Percentiles rank a stretch among this genome's conserved stretches.
phyloP scores from a whole-genome alignment of 2,113 vertebrate species.

The Nanger granti region DNA sequence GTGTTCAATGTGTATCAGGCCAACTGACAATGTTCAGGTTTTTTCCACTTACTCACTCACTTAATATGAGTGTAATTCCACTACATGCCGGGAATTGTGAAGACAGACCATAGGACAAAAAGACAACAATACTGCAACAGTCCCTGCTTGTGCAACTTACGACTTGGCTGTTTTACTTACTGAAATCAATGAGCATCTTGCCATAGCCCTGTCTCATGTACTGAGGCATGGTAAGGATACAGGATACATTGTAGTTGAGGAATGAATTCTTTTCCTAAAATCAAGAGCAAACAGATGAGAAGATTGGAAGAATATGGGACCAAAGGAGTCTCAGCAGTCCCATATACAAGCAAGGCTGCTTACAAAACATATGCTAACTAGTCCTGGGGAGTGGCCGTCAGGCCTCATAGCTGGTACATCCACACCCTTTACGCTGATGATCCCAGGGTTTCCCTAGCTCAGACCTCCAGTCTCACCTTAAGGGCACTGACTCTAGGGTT shows the following conservation, averaged over 20 bases:
- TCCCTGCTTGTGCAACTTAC: not conserved
- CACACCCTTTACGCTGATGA: not conserved
- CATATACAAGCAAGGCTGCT: conserved; percentile 15
- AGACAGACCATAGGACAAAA: not conserved
- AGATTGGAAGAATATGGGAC: not conserved
- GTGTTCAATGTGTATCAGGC: not conserved
- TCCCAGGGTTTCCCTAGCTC: not conserved
- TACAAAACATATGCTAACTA: not conserved
- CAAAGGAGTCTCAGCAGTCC: not conserved
- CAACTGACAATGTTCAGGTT: not conserved
- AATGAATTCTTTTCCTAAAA: conserved; percentile 98
- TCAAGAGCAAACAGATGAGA: conserved; percentile 19
- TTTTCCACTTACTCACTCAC: not conserved
- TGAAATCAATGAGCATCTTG: conserved; percentile 99
- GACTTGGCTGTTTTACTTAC: conserved; percentile 79
- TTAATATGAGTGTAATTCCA: not conserved
- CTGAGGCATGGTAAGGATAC: conserved; percentile 98
- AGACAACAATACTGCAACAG: not conserved
- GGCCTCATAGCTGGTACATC: not conserved
- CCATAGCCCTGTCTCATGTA: conserved; percentile 99
- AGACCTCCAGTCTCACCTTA: not conserved
- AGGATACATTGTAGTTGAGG: conserved; percentile 99
- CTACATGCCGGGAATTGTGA: not conserved
- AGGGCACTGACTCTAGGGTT: not conserved
- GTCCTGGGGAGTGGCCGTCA: not conserved